Evolutionary conservation across 2,113 vertebrate species (phyloP).

Genomic region (Myotis lucifugus): DNA sequence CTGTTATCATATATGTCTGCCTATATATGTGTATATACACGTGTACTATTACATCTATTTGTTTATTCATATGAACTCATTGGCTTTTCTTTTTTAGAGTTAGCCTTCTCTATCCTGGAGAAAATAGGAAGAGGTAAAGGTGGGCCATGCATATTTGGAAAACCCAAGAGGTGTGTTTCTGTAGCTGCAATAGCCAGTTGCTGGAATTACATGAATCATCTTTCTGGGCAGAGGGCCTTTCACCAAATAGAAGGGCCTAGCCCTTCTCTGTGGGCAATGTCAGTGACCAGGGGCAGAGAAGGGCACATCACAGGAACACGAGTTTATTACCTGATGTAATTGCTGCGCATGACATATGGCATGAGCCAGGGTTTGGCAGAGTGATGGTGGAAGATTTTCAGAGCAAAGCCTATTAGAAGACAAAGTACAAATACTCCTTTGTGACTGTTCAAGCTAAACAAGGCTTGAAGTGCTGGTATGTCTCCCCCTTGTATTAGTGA

Average conservation of each 20-base stretch:
- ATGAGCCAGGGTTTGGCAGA: conserved; percentile 61
- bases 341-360: conserved; percentile 14
- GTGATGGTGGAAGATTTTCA: conserved; percentile 74
- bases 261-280: neutral
- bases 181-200: conserved; percentile 32
- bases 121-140: neutral
- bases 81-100: neutral
- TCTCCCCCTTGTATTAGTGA: conserved; percentile 22
- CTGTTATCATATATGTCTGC: neutral
- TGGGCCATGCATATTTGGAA: conserved; percentile 47
- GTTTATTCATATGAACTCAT: neutral
- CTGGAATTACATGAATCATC: conserved; percentile 45
- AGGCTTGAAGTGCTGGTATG: conserved; percentile 68
- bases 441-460: conserved; percentile 75
- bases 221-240: conserved; percentile 10
- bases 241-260: conserved; percentile 29
- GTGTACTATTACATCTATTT: neutral
- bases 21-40: neutral
- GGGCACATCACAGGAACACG: neutral
- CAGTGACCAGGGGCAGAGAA: neutral
- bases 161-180: neutral
- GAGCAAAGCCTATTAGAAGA: conserved; percentile 77
- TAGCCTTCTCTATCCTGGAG: conserved; percentile 16
- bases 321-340: conserved; percentile 70
- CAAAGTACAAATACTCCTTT: conserved; percentile 77